Conservation (phyloP, 2,888 invertebrate genomes). For the Chymomyza amoena region DNA sequence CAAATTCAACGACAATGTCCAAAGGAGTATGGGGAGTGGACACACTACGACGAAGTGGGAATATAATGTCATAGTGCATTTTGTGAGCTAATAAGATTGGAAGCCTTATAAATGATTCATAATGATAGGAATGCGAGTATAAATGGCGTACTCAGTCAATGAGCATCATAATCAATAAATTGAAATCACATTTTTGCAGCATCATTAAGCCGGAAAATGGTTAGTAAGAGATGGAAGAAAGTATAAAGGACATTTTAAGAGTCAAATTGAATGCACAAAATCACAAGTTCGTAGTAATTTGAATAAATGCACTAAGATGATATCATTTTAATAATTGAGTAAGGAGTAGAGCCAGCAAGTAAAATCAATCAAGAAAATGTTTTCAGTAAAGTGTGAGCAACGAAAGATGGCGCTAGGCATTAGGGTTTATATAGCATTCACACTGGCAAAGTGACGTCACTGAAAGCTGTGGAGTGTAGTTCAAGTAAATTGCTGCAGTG, state of each 20-base stretch:
- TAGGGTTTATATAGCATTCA: background rate
- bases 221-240: background rate
- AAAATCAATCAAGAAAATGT: background rate
- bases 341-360: background rate
- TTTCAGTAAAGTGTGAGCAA: background rate
- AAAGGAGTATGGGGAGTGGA: background rate
- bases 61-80: slow-evolving; percentile 34
- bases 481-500: too few relatives aligned
- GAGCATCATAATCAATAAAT: slow-evolving; percentile 55
- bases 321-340: slow-evolving; percentile 41
- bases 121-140: slow-evolving; percentile 40
- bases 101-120: slow-evolving; percentile 60
- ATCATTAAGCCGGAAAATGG: slow-evolving; percentile 53
- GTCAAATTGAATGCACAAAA: slow-evolving; percentile 23
- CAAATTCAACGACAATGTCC: background rate
- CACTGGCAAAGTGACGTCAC: too few relatives aligned
- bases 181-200: slow-evolving; percentile 65
- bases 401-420: slow-evolving; percentile 11
- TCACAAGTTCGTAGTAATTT: slow-evolving; percentile 27
- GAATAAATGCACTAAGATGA: slow-evolving; percentile 52
- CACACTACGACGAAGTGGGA: background rate
- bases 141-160: background rate
- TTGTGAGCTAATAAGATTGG: slow-evolving; percentile 59
- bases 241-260: slow-evolving; percentile 5
- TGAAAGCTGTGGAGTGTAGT: too few relatives aligned